Evolutionary conservation across 2,888 invertebrate genomes (phyloP).

Genomic region (Synanthedon andrenaeformis): DNA sequence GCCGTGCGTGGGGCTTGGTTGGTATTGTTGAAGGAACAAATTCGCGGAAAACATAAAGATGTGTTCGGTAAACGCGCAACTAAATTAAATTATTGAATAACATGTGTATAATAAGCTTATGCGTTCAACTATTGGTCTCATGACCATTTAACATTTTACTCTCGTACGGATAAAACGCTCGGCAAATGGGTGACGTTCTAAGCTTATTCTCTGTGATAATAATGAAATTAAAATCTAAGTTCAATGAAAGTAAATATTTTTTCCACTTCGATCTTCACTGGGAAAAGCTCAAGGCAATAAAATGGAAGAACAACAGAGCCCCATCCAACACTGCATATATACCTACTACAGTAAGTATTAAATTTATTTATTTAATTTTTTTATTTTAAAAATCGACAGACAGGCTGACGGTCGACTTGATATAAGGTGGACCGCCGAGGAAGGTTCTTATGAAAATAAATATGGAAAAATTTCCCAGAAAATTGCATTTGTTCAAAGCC

Average conservation of each 20-base stretch:
- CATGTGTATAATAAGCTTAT: constrained; percentile 31
- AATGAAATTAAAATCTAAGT: constrained; percentile 67
- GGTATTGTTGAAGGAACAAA: too few relatives aligned
- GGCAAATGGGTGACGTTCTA: constrained; percentile 60
- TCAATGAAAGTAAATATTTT: constrained; percentile 58
- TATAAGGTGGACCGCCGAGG: too few relatives aligned
- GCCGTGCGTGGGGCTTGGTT: too few relatives aligned
- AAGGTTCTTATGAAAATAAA: too few relatives aligned
- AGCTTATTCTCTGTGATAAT: constrained; percentile 66
- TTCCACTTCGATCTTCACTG: constrained; percentile 57
- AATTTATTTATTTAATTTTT: not conserved
- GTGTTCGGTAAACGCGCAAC: constrained; percentile 26
- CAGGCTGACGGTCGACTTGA: not conserved
- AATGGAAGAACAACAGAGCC: constrained; percentile 86
- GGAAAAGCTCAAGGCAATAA: constrained; percentile 62
- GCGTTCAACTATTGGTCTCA: constrained; percentile 38
- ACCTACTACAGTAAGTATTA: constrained; percentile 75
- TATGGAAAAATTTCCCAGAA: too few relatives aligned
- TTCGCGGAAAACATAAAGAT: not conserved
- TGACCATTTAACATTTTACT: constrained; percentile 46
- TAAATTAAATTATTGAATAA: constrained; percentile 47
- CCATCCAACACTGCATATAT: constrained; percentile 82
- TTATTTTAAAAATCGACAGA: not conserved
- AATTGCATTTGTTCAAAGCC: too few relatives aligned
- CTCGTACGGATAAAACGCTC: constrained; percentile 22